Conservation (phyloP, 2,888 invertebrate species). For the Epistrophe grossulariae region DNA sequence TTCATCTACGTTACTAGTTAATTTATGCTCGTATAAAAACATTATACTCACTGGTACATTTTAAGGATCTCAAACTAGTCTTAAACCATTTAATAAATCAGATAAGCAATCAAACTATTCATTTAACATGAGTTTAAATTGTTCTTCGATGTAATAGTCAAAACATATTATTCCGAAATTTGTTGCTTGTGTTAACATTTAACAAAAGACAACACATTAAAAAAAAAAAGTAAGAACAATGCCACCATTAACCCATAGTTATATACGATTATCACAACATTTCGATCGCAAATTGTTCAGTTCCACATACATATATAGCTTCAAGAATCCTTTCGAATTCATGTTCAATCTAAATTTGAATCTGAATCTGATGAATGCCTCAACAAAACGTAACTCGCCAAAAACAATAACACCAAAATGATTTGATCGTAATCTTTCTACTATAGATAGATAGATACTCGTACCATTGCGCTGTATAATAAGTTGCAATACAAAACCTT, state of each 20-base stretch:
- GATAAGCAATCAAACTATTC: neutral
- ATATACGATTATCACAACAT: constrained; percentile 38
- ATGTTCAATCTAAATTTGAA: constrained; percentile 33
- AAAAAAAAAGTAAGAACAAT: constrained; percentile 50
- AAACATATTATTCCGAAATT: constrained; percentile 39
- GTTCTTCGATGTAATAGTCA: constrained; percentile 18
- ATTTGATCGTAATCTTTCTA: constrained; percentile 60
- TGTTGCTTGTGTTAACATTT: constrained; percentile 15
- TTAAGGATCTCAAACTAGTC: neutral
- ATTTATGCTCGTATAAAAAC: too few relatives aligned
- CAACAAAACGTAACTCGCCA: constrained; percentile 21
- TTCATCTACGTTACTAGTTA: too few relatives aligned
- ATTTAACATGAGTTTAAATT: neutral
- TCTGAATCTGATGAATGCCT: constrained; percentile 35
- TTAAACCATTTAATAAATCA: neutral
- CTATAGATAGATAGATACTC: neutral
- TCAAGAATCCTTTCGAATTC: constrained; percentile 71
- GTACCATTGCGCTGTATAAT: neutral
- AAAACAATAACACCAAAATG: constrained; percentile 54
- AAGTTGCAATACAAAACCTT: constrained; percentile 47
- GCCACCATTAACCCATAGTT: constrained; percentile 50
- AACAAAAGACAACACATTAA: constrained; percentile 20
- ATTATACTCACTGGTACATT: too few relatives aligned
- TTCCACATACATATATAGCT: neutral
- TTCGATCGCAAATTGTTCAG: constrained; percentile 20